phyloP scores from a whole-genome alignment of 2,888 invertebrate genomes.

The Orchesella flavescens region DNA sequence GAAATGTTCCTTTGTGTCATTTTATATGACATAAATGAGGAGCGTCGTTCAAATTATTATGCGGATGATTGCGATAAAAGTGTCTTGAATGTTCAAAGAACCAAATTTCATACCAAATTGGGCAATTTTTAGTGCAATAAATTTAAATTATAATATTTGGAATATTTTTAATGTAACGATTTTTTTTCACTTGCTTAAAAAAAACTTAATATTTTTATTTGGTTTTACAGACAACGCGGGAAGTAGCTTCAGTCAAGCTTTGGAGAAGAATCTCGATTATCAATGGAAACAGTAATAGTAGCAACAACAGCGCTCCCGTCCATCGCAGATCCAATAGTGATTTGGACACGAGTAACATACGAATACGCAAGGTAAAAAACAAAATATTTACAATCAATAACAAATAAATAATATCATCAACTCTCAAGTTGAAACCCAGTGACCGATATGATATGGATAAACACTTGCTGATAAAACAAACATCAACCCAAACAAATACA shows the following conservation, averaged over 20 bases:
- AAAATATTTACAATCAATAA: not conserved
- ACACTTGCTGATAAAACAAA: not conserved
- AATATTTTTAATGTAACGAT: too few species aligned
- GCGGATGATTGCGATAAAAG: too few species aligned
- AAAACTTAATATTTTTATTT: conserved; percentile 15
- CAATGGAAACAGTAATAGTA: conserved; percentile 75
- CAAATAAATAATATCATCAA: not conserved
- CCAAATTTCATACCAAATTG: too few species aligned
- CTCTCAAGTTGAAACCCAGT: not conserved
- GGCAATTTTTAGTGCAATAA: too few species aligned
- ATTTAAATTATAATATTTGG: too few species aligned
- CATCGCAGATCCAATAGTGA: conserved; percentile 82
- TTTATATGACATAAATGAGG: too few species aligned
- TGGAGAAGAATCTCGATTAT: conserved; percentile 91
- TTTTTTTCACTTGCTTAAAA: too few species aligned
- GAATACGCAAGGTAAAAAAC: conserved; percentile 82
- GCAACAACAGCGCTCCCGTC: conserved; percentile 56
- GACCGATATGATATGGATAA: not conserved
- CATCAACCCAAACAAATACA: too few species aligned
- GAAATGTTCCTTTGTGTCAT: too few species aligned
- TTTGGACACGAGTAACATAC: conserved; percentile 90
- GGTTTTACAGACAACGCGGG: conserved; percentile 68
- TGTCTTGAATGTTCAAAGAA: too few species aligned
- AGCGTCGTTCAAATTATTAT: too few species aligned
- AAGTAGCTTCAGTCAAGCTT: conserved; percentile 77